phyloP scores from a whole-genome alignment of 2,888 invertebrate genomes.

The Meteorus cinctellus region DNA sequence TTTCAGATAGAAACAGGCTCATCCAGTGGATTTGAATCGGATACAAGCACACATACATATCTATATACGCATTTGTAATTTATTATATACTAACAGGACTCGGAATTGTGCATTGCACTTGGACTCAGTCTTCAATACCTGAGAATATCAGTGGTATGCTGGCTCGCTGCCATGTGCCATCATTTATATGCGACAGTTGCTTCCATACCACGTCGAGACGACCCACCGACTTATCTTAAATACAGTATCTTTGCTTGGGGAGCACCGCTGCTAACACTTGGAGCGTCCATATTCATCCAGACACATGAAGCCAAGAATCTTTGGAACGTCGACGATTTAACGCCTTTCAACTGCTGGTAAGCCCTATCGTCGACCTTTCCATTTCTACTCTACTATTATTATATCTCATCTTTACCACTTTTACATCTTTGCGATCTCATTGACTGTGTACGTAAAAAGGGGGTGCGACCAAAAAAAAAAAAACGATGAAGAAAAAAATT shows the following conservation, averaged over 20 bases:
- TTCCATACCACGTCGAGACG: slow-evolving; percentile 68
- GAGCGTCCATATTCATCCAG: slow-evolving; percentile 75
- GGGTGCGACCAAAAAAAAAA: neutral
- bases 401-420: slow-evolving; percentile 8
- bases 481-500: neutral
- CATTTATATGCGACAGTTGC: slow-evolving; percentile 76
- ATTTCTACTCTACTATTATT: neutral
- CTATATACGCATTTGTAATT: slow-evolving; percentile 1
- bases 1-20: neutral
- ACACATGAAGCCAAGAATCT: slow-evolving; percentile 74
- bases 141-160: slow-evolving; percentile 79
- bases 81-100: slow-evolving; percentile 74
- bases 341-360: slow-evolving; percentile 77
- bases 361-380: slow-evolving; percentile 46
- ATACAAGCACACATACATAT: neutral
- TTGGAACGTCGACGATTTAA: slow-evolving; percentile 74
- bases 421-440: slow-evolving; percentile 12
- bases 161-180: slow-evolving; percentile 81
- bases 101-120: slow-evolving; percentile 78
- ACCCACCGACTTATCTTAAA: slow-evolving; percentile 73
- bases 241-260: slow-evolving; percentile 81
- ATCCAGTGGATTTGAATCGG: slow-evolving; percentile 18
- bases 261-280: slow-evolving; percentile 76
- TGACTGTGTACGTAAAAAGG: neutral
- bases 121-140: slow-evolving; percentile 80